These are phyloP conservation scores for Chloroclystis v-ata DNA, from an alignment of 2,888 invertebrate genomes.

Conservation along the genomic window DNA sequence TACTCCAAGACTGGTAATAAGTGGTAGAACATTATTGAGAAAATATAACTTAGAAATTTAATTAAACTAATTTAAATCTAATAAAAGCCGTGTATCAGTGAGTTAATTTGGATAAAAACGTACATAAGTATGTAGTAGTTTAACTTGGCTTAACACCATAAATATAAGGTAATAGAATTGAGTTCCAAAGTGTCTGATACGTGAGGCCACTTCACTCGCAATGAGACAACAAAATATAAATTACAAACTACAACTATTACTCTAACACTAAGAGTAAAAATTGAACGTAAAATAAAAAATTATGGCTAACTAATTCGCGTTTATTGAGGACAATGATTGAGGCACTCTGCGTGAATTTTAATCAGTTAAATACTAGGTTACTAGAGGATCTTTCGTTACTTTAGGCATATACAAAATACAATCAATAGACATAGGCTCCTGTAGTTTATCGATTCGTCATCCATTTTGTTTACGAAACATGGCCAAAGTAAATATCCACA, in stretches of 20 bases:
- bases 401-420: constrained; percentile 64
- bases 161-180: constrained; percentile 33
- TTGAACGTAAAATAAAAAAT: constrained; percentile 61
- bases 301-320: constrained; percentile 70
- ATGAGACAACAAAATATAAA: constrained; percentile 53
- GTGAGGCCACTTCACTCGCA: constrained; percentile 41
- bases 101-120: constrained; percentile 49
- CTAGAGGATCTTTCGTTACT: constrained; percentile 49
- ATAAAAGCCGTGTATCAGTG: constrained; percentile 58
- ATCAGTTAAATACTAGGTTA: constrained; percentile 57
- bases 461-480: constrained; percentile 24
- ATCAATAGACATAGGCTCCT: constrained; percentile 32
- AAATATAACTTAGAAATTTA: constrained; percentile 69
- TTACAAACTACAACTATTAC: constrained; percentile 67
- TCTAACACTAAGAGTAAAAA: constrained; percentile 63
- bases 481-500: constrained; percentile 32
- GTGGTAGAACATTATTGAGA: constrained; percentile 50
- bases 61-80: constrained; percentile 68
- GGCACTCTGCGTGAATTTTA: constrained; percentile 75
- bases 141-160: constrained; percentile 36
- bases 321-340: constrained; percentile 67
- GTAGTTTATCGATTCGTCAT: constrained; percentile 21
- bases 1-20: constrained; percentile 28
- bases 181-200: constrained; percentile 53
- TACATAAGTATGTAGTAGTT: too few species aligned